These are phyloP conservation scores for Prionailurus bengalensis DNA, from an alignment of 2,113 vertebrate genomes.

Conservation along the genomic window DNA sequence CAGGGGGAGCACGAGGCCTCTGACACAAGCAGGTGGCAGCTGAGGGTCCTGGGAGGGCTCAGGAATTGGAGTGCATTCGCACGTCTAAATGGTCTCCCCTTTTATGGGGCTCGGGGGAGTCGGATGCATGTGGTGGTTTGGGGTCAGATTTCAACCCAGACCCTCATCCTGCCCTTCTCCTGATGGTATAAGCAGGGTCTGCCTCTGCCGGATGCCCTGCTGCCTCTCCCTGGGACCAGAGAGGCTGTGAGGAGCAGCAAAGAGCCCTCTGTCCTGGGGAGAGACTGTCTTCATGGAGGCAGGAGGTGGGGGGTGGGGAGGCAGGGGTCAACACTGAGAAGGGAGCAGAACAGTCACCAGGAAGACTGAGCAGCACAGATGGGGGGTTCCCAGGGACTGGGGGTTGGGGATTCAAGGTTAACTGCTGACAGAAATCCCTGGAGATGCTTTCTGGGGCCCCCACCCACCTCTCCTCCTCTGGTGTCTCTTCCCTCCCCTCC, in stretches of 20 bases:
- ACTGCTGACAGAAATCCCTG: background rate
- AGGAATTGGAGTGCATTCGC: background rate
- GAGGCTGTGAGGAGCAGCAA: background rate
- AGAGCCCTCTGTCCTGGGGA: background rate
- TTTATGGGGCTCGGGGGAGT: background rate
- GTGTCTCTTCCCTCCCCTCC: background rate
- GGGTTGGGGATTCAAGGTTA: background rate
- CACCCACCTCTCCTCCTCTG: background rate
- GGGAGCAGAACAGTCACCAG: background rate
- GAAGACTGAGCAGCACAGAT: background rate
- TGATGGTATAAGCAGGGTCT: background rate
- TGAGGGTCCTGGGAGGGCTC: background rate
- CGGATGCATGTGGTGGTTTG: background rate
- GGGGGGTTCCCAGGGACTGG: background rate
- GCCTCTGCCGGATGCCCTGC: background rate
- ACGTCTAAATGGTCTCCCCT: background rate
- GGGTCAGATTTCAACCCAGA: background rate
- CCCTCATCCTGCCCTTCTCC: background rate
- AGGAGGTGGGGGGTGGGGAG: background rate
- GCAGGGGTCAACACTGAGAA: background rate
- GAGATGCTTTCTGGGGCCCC: fast-evolving
- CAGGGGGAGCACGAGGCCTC: fast-evolving
- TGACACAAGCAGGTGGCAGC: background rate
- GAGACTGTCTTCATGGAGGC: background rate
- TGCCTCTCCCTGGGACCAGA: background rate